These are phyloP conservation scores for Pyxicephalus adspersus DNA, from an alignment of 2,113 vertebrate species.

Conservation along the genomic window DNA sequence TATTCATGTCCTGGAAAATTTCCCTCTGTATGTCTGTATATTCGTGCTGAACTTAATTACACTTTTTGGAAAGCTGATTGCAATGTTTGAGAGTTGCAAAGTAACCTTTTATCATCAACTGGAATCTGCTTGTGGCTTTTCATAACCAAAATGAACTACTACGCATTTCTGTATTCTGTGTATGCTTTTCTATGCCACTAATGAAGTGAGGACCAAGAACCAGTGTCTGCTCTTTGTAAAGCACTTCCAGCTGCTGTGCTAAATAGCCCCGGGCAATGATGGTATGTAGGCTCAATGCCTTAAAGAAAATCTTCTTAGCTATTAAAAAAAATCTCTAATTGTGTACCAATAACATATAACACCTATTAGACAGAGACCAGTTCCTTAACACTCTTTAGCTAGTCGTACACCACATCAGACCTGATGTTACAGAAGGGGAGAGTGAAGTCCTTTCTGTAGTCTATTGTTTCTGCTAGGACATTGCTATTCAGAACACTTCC, in stretches of 20 bases:
- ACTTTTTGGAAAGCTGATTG: too few relatives aligned
- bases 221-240: background rate
- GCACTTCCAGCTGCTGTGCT: conserved; percentile 5
- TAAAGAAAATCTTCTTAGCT: conserved; percentile 7
- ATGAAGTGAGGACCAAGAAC: background rate
- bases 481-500: conserved; percentile 34
- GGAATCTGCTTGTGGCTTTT: too few relatives aligned
- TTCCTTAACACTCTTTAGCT: background rate
- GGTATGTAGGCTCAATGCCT: conserved; percentile 1
- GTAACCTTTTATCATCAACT: too few relatives aligned
- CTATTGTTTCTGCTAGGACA: background rate
- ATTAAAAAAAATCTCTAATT: background rate
- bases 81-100: too few relatives aligned
- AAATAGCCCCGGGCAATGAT: conserved; percentile 1
- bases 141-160: too few relatives aligned
- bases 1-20: too few relatives aligned
- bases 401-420: background rate
- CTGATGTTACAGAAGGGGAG: background rate
- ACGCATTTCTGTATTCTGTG: background rate
- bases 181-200: background rate
- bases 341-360: background rate
- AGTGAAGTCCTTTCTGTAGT: background rate
- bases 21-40: too few relatives aligned
- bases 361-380: background rate
- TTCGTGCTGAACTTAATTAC: too few relatives aligned